These are phyloP conservation scores for Mormyrops boulengeri DNA, from an alignment of 2,797 vertebrate genomes.

Conservation along the genomic window DNA sequence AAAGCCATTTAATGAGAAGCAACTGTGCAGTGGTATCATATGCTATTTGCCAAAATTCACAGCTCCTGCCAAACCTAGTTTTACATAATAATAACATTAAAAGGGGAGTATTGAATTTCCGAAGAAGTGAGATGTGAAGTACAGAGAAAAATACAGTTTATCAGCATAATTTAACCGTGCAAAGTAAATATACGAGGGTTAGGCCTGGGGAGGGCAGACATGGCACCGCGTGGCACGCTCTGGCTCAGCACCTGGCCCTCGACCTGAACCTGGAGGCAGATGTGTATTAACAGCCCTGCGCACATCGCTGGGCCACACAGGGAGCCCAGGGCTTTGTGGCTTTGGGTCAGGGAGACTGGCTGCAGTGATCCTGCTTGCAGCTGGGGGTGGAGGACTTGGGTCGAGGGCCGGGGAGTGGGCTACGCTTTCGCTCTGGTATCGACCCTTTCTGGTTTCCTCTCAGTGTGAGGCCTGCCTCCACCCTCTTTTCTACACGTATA, in stretches of 20 bases:
- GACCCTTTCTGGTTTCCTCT: slow-evolving; percentile 49
- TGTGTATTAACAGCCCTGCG: not conserved
- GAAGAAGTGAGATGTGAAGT: not conserved
- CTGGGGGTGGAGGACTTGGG: not conserved
- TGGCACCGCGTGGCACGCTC: not conserved
- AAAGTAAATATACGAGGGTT: not conserved
- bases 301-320: slow-evolving; percentile 15
- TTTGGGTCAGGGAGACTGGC: slow-evolving; percentile 16
- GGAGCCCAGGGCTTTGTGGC: not conserved
- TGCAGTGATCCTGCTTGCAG: not conserved
- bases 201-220: not conserved
- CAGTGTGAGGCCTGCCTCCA: slow-evolving; percentile 43
- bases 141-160: not conserved
- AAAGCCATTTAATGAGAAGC: not conserved
- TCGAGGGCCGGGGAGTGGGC: not conserved
- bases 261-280: not conserved
- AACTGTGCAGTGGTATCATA: not conserved
- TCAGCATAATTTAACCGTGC: not conserved
- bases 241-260: not conserved
- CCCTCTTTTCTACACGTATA: slow-evolving; percentile 10
- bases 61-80: slow-evolving; percentile 1
- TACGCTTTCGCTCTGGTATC: slow-evolving; percentile 3
- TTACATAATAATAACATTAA: slow-evolving; percentile 12
- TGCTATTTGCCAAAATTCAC: not conserved
- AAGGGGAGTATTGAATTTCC: not conserved